These are phyloP conservation scores for Shinisaurus crocodilurus DNA, from an alignment of 2,113 vertebrate genomes.

Conservation along the genomic window DNA sequence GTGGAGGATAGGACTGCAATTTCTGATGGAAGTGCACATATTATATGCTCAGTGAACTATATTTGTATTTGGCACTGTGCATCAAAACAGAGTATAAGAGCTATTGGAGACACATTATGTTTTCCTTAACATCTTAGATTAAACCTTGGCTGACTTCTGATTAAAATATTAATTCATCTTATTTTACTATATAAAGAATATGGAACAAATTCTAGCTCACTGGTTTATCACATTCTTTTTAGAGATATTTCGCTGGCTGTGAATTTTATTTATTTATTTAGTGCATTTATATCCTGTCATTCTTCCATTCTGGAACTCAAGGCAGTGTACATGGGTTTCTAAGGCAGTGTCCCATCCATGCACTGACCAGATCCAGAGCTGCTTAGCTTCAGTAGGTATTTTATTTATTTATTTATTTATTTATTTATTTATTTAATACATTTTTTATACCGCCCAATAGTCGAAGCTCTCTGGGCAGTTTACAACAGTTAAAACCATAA, in stretches of 20 bases:
- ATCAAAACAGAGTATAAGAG: slow-evolving; percentile 21
- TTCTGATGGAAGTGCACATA: slow-evolving; percentile 70
- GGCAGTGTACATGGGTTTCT: not conserved
- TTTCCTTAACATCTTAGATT: slow-evolving; percentile 46
- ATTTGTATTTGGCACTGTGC: slow-evolving; percentile 34
- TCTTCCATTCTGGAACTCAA: no score
- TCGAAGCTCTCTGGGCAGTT: no score
- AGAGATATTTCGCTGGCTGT: not conserved
- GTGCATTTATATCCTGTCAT: no score
- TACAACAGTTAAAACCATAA: no score
- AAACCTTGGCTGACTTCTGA: slow-evolving; percentile 21
- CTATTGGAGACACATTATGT: slow-evolving; percentile 62
- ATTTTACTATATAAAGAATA: slow-evolving; percentile 23
- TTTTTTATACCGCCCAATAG: no score
- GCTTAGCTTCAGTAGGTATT: not conserved
- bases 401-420: no score
- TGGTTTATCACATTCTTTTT: slow-evolving; percentile 3
- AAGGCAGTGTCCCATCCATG: not conserved
- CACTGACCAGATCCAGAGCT: not conserved
- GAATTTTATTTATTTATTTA: not conserved
- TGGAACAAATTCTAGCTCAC: slow-evolving; percentile 21
- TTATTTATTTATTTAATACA: no score
- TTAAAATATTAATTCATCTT: not conserved
- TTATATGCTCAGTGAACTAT: slow-evolving; percentile 51
- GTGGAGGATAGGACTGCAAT: slow-evolving; percentile 43